Evolutionary conservation across 2,888 invertebrate genomes (phyloP).

Genomic region (Eupsilia transversa): DNA sequence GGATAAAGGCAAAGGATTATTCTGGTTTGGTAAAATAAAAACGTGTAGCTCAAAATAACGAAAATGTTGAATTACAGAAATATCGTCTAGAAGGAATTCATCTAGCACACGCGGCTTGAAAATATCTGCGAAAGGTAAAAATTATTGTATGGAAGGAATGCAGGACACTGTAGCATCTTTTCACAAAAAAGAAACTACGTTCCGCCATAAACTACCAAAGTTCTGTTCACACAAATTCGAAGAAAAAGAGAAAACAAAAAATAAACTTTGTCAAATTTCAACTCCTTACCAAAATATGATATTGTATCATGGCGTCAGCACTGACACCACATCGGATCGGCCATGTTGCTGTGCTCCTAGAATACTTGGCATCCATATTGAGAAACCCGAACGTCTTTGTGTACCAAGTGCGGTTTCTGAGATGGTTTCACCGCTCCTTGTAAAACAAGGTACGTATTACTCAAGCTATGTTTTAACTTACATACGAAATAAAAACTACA

Average conservation of each 20-base stretch:
- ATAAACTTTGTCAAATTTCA: constrained; percentile 52
- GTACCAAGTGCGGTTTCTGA: constrained; percentile 66
- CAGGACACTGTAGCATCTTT: constrained; percentile 5
- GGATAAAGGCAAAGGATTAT: background rate
- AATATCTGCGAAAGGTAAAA: constrained; percentile 52
- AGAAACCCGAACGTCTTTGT: constrained; percentile 62
- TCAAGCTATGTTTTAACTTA: background rate
- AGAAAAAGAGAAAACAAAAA: constrained; percentile 12
- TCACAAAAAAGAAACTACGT: constrained; percentile 5
- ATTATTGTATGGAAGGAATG: constrained; percentile 45
- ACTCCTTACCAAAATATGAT: constrained; percentile 1
- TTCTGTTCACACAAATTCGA: background rate
- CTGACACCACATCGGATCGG: constrained; percentile 77
- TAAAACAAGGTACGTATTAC: constrained; percentile 64
- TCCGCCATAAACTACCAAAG: background rate
- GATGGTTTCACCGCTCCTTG: constrained; percentile 72
- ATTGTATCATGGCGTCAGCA: constrained; percentile 56
- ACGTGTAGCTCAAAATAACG: background rate
- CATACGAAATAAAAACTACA: background rate
- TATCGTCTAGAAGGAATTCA: constrained; percentile 26
- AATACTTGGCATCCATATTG: background rate
- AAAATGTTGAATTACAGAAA: constrained; percentile 16
- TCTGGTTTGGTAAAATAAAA: background rate
- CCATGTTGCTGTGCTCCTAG: constrained; percentile 69
- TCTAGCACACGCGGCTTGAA: constrained; percentile 27